Conservation (phyloP, 2,888 invertebrate genomes). For the Julus scanicus region DNA sequence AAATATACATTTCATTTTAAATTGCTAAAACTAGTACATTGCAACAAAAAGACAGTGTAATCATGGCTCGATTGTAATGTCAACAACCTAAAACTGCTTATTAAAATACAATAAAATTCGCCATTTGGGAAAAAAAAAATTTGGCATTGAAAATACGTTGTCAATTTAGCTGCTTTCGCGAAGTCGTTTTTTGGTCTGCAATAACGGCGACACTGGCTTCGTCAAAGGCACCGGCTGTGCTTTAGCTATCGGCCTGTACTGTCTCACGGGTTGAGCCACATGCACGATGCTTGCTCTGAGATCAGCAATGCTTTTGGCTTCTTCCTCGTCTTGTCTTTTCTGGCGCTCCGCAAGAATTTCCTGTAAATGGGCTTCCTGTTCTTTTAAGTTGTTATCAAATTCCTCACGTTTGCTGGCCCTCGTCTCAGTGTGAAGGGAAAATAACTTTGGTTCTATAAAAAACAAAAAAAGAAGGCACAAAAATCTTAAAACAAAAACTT, state of each 20-base stretch:
- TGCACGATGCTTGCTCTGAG: slow-evolving; percentile 30
- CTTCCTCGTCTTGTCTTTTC: slow-evolving; percentile 19
- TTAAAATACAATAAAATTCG: too few species aligned
- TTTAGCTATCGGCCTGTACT: not conserved
- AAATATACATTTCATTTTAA: too few species aligned
- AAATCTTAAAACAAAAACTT: slow-evolving; percentile 61
- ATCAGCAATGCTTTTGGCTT: not conserved
- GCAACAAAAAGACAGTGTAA: too few species aligned
- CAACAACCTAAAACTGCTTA: too few species aligned
- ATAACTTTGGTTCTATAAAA: slow-evolving; percentile 67
- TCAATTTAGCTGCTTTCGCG: not conserved
- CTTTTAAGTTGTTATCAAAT: slow-evolving; percentile 71
- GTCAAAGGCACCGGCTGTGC: not conserved
- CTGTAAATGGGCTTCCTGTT: slow-evolving; percentile 71
- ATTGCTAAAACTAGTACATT: too few species aligned
- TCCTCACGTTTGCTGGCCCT: slow-evolving; percentile 73
- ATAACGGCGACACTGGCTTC: not conserved
- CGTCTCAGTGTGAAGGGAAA: slow-evolving; percentile 74
- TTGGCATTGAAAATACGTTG: not conserved
- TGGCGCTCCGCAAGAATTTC: slow-evolving; percentile 70
- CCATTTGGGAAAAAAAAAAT: too few species aligned
- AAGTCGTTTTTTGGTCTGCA: not conserved
- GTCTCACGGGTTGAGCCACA: slow-evolving; percentile 43
- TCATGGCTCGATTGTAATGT: too few species aligned
- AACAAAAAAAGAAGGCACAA: too few species aligned